Evolutionary conservation across 2,888 invertebrate species (phyloP).

Genomic region (Lomographa bimaculata): DNA sequence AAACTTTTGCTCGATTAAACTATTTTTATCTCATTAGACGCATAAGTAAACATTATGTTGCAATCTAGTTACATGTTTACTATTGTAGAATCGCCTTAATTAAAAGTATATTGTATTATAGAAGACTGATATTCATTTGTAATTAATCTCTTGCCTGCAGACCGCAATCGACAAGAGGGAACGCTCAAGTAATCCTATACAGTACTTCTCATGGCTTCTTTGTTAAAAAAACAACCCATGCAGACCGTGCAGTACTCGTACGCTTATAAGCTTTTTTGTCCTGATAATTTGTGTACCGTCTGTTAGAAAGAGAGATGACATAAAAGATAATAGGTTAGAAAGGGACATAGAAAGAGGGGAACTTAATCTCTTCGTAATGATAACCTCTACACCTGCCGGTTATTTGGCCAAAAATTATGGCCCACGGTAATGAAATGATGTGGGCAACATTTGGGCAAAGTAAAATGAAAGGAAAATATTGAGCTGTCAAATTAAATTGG

Average conservation of each 20-base stretch:
- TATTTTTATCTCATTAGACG: too few species aligned
- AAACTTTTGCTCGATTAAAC: too few species aligned
- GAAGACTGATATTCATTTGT: too few species aligned
- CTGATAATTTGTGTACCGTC: constrained; percentile 40
- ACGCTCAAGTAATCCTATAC: constrained; percentile 41
- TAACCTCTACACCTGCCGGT: constrained; percentile 70
- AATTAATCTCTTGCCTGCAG: constrained; percentile 29
- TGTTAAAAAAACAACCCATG: constrained; percentile 36
- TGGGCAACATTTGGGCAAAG: constrained; percentile 28
- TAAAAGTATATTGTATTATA: too few species aligned
- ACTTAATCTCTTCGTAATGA: constrained; percentile 69
- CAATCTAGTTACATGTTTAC: too few species aligned
- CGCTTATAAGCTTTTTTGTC: constrained; percentile 34
- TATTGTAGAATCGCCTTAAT: too few species aligned
- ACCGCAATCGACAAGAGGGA: constrained; percentile 42
- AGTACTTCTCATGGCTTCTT: constrained; percentile 48
- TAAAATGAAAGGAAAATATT: constrained; percentile 28
- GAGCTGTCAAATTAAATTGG: constrained; percentile 25
- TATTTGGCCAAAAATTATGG: constrained; percentile 60
- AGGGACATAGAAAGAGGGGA: constrained; percentile 48
- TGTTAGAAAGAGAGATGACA: constrained; percentile 32
- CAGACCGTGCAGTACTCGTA: too few species aligned
- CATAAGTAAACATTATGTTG: too few species aligned
- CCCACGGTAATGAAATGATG: constrained; percentile 46
- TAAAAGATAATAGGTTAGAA: constrained; percentile 30